Percentiles rank a stretch among this genome's conserved stretches.
These are phyloP conservation scores for Drosophila pseudotakahashii DNA, from an alignment of 2,888 invertebrate species.

Conservation along the genomic window DNA sequence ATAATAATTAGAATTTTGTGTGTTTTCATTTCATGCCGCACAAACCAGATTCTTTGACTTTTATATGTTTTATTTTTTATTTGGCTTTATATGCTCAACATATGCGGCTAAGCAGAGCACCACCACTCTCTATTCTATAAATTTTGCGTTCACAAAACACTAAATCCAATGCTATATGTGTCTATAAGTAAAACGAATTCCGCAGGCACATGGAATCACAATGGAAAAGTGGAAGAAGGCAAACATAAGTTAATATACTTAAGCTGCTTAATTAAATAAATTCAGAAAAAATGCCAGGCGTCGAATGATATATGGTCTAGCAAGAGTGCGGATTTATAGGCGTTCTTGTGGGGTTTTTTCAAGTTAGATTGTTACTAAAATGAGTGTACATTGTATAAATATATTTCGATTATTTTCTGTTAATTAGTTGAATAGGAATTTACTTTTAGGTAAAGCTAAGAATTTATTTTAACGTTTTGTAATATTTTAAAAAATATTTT, in stretches of 20 bases:
- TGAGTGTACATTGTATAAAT: too few relatives aligned
- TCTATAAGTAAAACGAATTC: slow-evolving; percentile 30
- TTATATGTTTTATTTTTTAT: slow-evolving; percentile 38
- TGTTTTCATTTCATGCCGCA: slow-evolving; percentile 44
- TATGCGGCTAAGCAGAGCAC: slow-evolving; percentile 36
- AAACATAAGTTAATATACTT: slow-evolving; percentile 64
- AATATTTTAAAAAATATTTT: too few relatives aligned
- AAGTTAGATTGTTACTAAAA: neutral
- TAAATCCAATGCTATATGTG: slow-evolving; percentile 29
- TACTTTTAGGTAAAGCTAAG: too few relatives aligned
- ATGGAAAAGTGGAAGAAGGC: slow-evolving; percentile 40
- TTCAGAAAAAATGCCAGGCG: slow-evolving; percentile 36
- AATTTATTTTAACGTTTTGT: too few relatives aligned
- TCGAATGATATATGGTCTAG: slow-evolving; percentile 5
- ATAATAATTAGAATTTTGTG: slow-evolving; percentile 62
- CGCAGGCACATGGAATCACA: slow-evolving; percentile 48
- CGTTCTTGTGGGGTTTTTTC: neutral
- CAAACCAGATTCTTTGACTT: slow-evolving; percentile 34
- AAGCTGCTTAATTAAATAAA: slow-evolving; percentile 69
- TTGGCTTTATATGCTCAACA: slow-evolving; percentile 62
- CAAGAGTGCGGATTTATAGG: slow-evolving; percentile 2
- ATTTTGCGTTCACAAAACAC: slow-evolving; percentile 38
- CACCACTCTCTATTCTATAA: slow-evolving; percentile 49
- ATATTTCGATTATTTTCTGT: too few relatives aligned
- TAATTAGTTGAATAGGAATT: too few relatives aligned